Evolutionary conservation across 1,140 invertebrate genomes (phyloP).

Genomic region (Drosophila melanogaster): Release_6_plus_ISO1_MT NC_004354.4:16538501-16539000

Average conservation of each 20-base stretch:
- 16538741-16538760: conserved; percentile 6
- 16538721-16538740: no score
- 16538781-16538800: not conserved
- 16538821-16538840: conserved; percentile 65
- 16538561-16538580: not conserved
- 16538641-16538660: conserved; percentile 40
- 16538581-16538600: conserved; percentile 35
- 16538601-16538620: conserved; percentile 49
- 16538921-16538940: conserved; percentile 28
- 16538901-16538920: conserved; percentile 36
- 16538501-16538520: conserved; percentile 32
- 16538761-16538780: conserved; percentile 1
- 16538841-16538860: conserved; percentile 65
- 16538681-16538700: conserved; percentile 28
- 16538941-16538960: conserved; percentile 18
- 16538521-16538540: conserved; percentile 26
- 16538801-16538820: conserved; percentile 44
- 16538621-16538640: conserved; percentile 43
- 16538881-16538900: conserved; percentile 53
- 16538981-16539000: conserved; percentile 6
- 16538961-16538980: conserved; percentile 18
- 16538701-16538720: conserved; percentile 3
- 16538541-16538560: conserved; percentile 7
- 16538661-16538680: conserved; percentile 32
- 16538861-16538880: conserved; percentile 36